Base-by-base conservation (phyloP, 64 coral and sea anemone genomes). In the Montipora foliosa region DNA sequence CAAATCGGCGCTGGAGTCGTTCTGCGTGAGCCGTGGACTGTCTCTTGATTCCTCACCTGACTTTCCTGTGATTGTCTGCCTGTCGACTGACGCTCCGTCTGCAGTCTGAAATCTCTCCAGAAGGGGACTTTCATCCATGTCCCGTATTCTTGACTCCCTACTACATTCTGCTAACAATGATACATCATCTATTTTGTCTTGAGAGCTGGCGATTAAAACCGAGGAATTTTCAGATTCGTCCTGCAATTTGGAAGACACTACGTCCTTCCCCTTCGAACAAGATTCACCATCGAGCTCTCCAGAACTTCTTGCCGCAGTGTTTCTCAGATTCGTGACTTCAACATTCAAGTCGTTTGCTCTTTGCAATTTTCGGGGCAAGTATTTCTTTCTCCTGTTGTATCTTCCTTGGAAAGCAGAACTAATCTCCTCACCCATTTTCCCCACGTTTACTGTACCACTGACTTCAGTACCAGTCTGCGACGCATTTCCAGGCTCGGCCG, bases 301-400 rank as follows among this genome's bases (percentile, higher is more conserved):
- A 19, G 17, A n/a, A 7, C 16, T 84, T 84, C 19, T 37, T 48
- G 64, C 25, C 25, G 25, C 81, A 1, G 37, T 37, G 22, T 20
- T 22, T 62, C 2, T 61, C 12, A 3, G 11, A 24, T 44, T 20
- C 2, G 2, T 6, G 14, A 67, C 61, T 84, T 6, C 2, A 6
- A 47, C 24, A 44, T 58, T 9, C 5, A 68, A 9, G 9, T 69
- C 37, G 1, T 8, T 61, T 46, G 60, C 62, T 20, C 82, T 67
- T 49, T 84, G 82, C 60, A 84, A 9, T 46, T 66, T 84, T 8
- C 82, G 49, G 6, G 82, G 82, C 1, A 69, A 37, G 19, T 84
- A 84, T 14, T 84, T 84, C 44, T 84, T 84, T 66, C 82, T 84
- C 29, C 82, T 84, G 37, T 20, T 84, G 15, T n/a, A 37, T 47